These are phyloP conservation scores for Lepidurus packardi DNA, from an alignment of 1,140 invertebrate genomes.

Conservation along the genomic window DNA sequence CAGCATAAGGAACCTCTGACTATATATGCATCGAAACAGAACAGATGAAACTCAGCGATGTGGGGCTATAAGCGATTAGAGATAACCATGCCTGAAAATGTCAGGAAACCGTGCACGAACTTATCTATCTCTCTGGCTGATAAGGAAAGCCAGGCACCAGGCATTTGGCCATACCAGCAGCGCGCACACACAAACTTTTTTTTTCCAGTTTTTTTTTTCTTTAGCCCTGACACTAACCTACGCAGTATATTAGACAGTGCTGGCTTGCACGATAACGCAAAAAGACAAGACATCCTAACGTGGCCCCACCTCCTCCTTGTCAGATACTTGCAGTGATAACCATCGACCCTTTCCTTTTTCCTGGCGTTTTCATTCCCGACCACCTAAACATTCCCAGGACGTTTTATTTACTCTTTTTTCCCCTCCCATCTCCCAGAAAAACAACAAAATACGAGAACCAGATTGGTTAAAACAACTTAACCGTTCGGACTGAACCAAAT, in stretches of 20 bases:
- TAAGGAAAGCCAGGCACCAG: conserved; percentile 4
- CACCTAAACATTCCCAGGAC: conserved; percentile 6
- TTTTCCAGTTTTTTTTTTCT: neutral
- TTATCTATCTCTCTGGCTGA: conserved; percentile 10
- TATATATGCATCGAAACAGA: conserved; percentile 19
- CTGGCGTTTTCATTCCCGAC: neutral
- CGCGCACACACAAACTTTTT: conserved; percentile 2
- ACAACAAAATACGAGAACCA: too few relatives aligned
- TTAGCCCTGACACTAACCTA: conserved; percentile 18
- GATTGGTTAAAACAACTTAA: too few relatives aligned
- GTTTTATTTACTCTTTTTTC: too few relatives aligned
- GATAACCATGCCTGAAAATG: conserved; percentile 21
- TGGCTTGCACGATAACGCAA: conserved; percentile 9
- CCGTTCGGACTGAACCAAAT: too few relatives aligned
- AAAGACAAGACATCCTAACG: neutral
- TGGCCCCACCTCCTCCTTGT: neutral
- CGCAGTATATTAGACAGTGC: conserved; percentile 17
- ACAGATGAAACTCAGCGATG: conserved; percentile 19
- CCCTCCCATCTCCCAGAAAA: too few relatives aligned
- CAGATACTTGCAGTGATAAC: conserved; percentile 11
- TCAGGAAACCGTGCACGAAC: conserved; percentile 21
- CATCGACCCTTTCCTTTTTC: neutral
- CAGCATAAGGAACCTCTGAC: conserved; percentile 13
- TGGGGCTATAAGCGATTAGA: conserved; percentile 13
- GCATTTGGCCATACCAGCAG: conserved; percentile 3